Evolutionary conservation across 2,113 vertebrate species (phyloP), one percentile per base, ranked within the genome.

Genomic region (Clarias magur): DNA sequence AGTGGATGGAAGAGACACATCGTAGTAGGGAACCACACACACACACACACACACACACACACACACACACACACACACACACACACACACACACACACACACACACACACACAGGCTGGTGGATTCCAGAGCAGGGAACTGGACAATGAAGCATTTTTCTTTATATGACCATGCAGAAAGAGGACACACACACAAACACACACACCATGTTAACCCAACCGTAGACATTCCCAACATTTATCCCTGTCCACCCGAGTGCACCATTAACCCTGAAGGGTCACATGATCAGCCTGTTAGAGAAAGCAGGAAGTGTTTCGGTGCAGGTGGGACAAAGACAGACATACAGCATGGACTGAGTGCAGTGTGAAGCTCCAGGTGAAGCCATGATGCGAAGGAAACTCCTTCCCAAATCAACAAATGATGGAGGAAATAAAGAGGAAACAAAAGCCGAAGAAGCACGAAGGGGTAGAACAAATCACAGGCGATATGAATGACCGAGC

Each of bases 241-340:
- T 90, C 90, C 90, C 93, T 85, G 67, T 94, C 94, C 92, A 94
- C 92, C 93, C 89, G 85, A 7, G 90, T 90, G 91, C 93, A 75
- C 84, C 90, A 89, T 80, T 79, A 81, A 42, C 72, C 56, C 76
- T 86, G 54, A 62, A 53, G 30, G 67, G 57, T 73, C 83, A 87
- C 68, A 84, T 81, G 53, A 85, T 9, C 76, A 42, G 56, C 76
- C 6, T 82, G 42, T n/a, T 48, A 57, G 21, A 21, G 15, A 27
- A 59, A 17, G 79, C 65, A 38, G 72, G 53, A 78, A 86, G 83
- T 57, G 85, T 73, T 85, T 57, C 81, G 91, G 86, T 91, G 87
- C 90, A 72, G 88, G 94, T 92, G 93, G 94, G 93, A 94, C 90
- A 91, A 92, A 84, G 88, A 91, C 88, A 89, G 89, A 88, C 70